These are phyloP conservation scores for Cryptophagus acutangulus DNA, from an alignment of 2,888 invertebrate species.

Conservation along the genomic window DNA sequence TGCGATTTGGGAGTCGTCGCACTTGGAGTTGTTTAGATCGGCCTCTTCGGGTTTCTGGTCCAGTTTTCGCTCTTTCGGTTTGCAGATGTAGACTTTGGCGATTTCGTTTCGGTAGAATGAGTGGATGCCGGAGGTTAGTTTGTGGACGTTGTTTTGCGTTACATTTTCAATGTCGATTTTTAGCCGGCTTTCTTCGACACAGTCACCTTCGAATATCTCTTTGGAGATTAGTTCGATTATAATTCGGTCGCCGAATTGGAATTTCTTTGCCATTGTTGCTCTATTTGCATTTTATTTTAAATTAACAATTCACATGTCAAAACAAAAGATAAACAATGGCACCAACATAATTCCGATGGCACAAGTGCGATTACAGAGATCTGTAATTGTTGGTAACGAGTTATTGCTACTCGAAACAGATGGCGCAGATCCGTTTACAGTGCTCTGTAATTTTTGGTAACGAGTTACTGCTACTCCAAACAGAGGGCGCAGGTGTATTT, in stretches of 20 bases:
- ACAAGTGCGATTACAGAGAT: no score
- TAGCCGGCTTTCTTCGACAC: conserved; percentile 3
- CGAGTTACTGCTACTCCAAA: no score
- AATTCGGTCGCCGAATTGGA: conserved; percentile 14
- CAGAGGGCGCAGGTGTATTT: no score
- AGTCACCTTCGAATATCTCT: conserved; percentile 15
- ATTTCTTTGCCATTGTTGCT: no score
- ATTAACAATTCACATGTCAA: no score
- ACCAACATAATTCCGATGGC: no score
- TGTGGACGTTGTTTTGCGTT: conserved; percentile 7
- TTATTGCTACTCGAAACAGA: no score
- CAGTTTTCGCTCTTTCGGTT: conserved; percentile 1
- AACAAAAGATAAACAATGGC: no score
- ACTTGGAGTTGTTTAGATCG: neutral
- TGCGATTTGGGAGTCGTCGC: neutral
- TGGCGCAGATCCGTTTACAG: no score
- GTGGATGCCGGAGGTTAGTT: conserved; percentile 4
- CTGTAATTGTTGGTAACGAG: no score
- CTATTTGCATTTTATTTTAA: no score
- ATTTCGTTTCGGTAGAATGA: conserved; percentile 16
- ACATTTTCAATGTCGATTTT: conserved; percentile 15
- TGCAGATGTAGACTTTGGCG: conserved; percentile 2
- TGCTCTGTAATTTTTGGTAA: no score
- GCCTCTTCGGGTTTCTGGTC: neutral
- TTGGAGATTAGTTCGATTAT: conserved; percentile 12